phyloP scores from a whole-genome alignment of 2,888 invertebrate genomes.

The Stenodema calcarata region DNA sequence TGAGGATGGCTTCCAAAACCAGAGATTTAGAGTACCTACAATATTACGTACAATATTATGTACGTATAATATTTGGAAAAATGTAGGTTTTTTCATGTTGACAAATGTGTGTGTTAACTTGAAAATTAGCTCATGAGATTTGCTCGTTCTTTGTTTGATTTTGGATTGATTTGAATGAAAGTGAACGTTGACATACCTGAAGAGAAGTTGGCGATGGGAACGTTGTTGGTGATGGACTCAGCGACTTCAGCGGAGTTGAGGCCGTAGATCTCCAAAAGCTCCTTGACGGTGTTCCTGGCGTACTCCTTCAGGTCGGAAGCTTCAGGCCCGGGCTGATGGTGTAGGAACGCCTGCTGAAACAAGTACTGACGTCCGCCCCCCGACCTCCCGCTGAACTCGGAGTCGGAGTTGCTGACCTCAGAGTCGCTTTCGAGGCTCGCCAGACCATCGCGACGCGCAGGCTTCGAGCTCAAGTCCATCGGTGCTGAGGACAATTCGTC shows the following conservation, averaged over 20 bases:
- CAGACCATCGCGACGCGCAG: conserved; percentile 19
- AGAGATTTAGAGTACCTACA: too few relatives aligned
- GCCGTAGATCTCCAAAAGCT: conserved; percentile 78
- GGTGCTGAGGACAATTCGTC: conserved; percentile 54
- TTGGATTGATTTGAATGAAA: too few relatives aligned
- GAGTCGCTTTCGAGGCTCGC: conserved; percentile 51
- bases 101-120: too few relatives aligned
- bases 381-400: conserved; percentile 36
- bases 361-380: conserved; percentile 51
- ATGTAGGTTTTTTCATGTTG: too few relatives aligned
- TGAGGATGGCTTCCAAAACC: too few relatives aligned
- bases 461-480: conserved; percentile 51
- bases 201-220: conserved; percentile 74
- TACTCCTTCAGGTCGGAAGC: conserved; percentile 75
- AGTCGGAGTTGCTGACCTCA: conserved; percentile 40
- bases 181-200: conserved; percentile 65
- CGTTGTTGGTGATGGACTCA: conserved; percentile 73
- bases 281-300: conserved; percentile 81
- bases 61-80: too few relatives aligned
- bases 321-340: conserved; percentile 59
- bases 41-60: too few relatives aligned
- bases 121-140: too few relatives aligned
- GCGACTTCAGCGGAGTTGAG: conserved; percentile 73
- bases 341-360: conserved; percentile 56
- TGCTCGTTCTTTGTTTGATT: too few relatives aligned